Evolutionary conservation across 2,113 vertebrate species (phyloP), one percentile per base, ranked within the genome.

Genomic region (Lasiurus cinereus): DNA sequence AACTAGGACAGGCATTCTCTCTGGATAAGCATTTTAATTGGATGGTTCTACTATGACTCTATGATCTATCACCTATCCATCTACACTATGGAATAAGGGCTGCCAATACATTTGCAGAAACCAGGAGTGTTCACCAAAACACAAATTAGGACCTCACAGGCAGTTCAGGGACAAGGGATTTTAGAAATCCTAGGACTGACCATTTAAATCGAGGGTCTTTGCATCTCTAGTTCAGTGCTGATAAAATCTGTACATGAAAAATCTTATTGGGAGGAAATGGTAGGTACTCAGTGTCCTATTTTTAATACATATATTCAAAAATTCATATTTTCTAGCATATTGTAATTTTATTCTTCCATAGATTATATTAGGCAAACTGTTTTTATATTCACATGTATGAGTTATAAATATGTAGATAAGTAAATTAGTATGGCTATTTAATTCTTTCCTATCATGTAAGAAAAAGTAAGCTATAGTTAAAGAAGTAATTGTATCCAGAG

Each of bases 181-280:
- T 82, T 87, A 88, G 94, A 93, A 93, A 92, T 73, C 50, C 50
- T 67, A 91, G 27, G 2, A 24, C 19, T 59, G 36, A 79, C 18
- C 94, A 33, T 64, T 95, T 70, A 88, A 96, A 93, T 29, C 78
- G 31, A 87, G 31, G 83, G 29, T 70, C 88, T 97, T 97, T 97
- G 89, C 50, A 94, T 91, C 10, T 77, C 72, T 94, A 66, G 70
- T 94, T 78, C 80, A 69, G 36, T 91, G 80, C 92, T 95, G 70
- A 92, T 67, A 95, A 83, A 90, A 94, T 83, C 78, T 94, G 16
- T 43, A 70, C 43, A 76, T 79, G 82, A 93, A 93, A 94, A 97
- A 66, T 66, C 83, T 93, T 94, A 24, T n/a, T 95, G 10, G 77
- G 6, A 3, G 33, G 50, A 64, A 91, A 85, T 46, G 7, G 9